Base-by-base conservation (phyloP, 37 sponge, comb jelly and placozoan genomes). In the Haliclona indistincta region DNA sequence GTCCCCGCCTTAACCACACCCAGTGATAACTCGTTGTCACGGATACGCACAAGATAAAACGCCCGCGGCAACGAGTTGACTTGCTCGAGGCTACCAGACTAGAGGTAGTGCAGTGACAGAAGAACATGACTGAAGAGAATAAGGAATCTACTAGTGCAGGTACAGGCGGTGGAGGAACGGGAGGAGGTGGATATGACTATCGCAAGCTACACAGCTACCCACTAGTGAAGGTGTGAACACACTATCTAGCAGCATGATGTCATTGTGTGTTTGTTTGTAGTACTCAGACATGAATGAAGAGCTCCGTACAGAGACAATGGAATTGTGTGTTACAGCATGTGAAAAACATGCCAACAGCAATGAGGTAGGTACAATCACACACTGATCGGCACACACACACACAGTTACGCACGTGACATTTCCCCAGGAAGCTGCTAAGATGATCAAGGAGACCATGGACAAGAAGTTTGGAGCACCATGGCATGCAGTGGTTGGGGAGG, bases 381-480 rank as follows among this genome's bases (percentile, higher is more conserved):
- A 1, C 68, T 52, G 22, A 22, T 4, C 13, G 60, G 10, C 10
- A 17, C 15, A 47, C 51, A 47, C 15, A 62, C 64, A 62, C 20
- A 62, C 11, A 62, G 64, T 17, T 19, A 62, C 20, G 15, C 17
- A 34, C 11, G 51, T 15, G 15, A 6, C 28, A 42, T 51, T 13
- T 44, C 4, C 52, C 5, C 52, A 91, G 94, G 76, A 68, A 67
- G 99, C 99, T 68, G 91, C 99, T 35, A 99, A 93, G 68, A 88
- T 99, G 94, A 93, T 99, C 37, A 99, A 99, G 45, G 99, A 99
- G 52, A 93, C 93, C 0, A 96, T 99, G 99, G 99, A 99, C 63
- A 95, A 96, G 85, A 99, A 99, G 89, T 99, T 96, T 85, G 99
- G 99, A 11, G 84, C 91, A 20, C 77, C 97, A 19, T 99, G 99